Conservation (phyloP, 2,113 vertebrate species). For the Anser brachyrhynchus region DNA sequence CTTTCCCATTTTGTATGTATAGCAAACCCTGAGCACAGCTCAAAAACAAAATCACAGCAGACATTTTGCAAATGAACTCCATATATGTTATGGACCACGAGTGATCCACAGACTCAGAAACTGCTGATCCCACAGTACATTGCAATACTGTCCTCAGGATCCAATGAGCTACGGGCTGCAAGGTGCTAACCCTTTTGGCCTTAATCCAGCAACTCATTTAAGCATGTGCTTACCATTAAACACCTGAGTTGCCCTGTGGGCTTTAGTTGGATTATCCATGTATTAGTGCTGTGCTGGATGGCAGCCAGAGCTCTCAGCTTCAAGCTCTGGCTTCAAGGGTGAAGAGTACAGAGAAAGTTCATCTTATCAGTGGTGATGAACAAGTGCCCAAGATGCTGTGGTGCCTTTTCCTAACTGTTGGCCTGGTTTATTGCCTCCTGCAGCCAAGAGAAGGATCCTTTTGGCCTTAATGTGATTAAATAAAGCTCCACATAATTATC, state of each 20-base stretch:
- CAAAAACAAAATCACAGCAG: neutral
- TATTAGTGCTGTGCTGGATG: neutral
- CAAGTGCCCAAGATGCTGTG: neutral
- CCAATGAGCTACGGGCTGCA: neutral
- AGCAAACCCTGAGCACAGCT: neutral
- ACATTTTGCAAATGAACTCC: neutral
- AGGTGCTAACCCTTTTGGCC: neutral
- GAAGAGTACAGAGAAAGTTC: neutral
- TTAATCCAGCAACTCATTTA: neutral
- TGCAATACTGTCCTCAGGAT: fast-evolving
- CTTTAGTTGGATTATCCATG: neutral
- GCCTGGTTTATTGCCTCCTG: neutral
- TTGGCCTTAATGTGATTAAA: neutral
- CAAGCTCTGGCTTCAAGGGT: neutral
- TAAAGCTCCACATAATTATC: neutral
- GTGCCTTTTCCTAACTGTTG: neutral
- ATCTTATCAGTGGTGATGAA: neutral
- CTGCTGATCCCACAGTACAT: fast-evolving
- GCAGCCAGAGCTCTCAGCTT: neutral
- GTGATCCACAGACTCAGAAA: neutral
- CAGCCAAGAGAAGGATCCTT: neutral
- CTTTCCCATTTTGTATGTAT: neutral
- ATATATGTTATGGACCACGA: neutral
- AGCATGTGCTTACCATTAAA: neutral
- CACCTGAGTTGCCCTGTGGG: neutral